phyloP scores from a whole-genome alignment of 2,113 vertebrate genomes.

The Hiodon tergisus region DNA sequence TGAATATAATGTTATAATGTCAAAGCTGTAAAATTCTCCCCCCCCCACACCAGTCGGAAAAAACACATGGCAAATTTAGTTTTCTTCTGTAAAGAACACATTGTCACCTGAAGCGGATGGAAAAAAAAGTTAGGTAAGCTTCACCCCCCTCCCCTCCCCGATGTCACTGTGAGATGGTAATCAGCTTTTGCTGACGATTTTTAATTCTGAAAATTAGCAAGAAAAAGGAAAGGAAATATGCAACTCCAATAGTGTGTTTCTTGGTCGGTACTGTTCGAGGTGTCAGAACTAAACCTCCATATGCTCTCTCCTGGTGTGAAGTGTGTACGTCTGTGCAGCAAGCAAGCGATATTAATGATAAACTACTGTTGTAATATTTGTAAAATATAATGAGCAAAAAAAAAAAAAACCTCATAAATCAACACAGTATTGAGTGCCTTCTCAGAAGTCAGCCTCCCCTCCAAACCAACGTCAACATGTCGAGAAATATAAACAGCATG shows the following conservation, averaged over 20 bases:
- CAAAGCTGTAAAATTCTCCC: constrained; percentile 57
- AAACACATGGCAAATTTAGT: constrained; percentile 43
- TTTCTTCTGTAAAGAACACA: constrained; percentile 18
- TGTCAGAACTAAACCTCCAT: constrained; percentile 41
- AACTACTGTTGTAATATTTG: constrained; percentile 63
- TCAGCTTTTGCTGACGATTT: constrained; percentile 34
- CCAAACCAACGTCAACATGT: constrained; percentile 28
- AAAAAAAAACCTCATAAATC: constrained; percentile 50
- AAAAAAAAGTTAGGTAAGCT: constrained; percentile 16
- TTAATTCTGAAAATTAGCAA: constrained; percentile 21
- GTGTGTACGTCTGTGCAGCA: constrained; percentile 59
- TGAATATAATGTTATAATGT: constrained; percentile 69
- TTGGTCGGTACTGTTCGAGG: constrained; percentile 16
- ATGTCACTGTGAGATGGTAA: constrained; percentile 11
- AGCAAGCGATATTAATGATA: constrained; percentile 65
- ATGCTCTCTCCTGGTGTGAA: constrained; percentile 54
- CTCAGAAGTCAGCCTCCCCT: constrained; percentile 46
- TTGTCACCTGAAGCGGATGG: constrained; percentile 11
- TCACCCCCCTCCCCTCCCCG: neutral
- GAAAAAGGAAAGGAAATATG: constrained; percentile 19
- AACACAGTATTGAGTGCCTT: constrained; percentile 54
- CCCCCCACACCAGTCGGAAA: constrained; percentile 53
- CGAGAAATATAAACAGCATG: constrained; percentile 42
- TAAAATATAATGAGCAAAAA: constrained; percentile 61
- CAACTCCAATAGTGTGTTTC: constrained; percentile 24